Conservation (phyloP, 2,888 invertebrate species). For the Cataglyphis rosenhaueri region DNA sequence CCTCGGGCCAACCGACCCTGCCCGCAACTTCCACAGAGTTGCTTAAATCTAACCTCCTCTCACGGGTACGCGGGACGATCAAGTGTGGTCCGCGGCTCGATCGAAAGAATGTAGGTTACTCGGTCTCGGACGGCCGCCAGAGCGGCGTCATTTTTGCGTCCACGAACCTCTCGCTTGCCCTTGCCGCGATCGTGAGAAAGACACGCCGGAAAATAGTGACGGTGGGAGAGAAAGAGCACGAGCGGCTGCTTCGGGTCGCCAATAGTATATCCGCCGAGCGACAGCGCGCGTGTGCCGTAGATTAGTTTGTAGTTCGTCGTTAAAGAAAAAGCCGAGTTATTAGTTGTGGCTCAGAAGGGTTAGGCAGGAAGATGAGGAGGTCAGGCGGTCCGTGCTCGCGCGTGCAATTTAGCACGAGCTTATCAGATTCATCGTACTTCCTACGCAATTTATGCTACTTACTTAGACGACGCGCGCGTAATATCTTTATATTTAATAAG, state of each 20-base stretch:
- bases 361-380: slow-evolving; percentile 76
- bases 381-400: slow-evolving; percentile 58
- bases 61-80: slow-evolving; percentile 69
- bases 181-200: not conserved
- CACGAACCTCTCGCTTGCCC: not conserved
- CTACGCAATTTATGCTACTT: slow-evolving; percentile 49
- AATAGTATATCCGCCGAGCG: slow-evolving; percentile 72
- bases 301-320: slow-evolving; percentile 79
- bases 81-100: slow-evolving; percentile 73
- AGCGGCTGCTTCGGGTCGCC: slow-evolving; percentile 53
- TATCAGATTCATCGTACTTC: slow-evolving; percentile 43
- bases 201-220: not conserved
- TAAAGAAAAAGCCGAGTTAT: slow-evolving; percentile 81
- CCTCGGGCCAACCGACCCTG: slow-evolving; percentile 82
- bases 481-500: slow-evolving; percentile 42
- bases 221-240: not conserved
- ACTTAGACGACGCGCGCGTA: slow-evolving; percentile 17
- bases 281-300: slow-evolving; percentile 74
- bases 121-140: not conserved
- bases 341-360: slow-evolving; percentile 75
- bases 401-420: slow-evolving; percentile 55
- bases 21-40: slow-evolving; percentile 85
- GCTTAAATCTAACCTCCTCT: slow-evolving; percentile 84
- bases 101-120: slow-evolving; percentile 66
- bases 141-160: slow-evolving; percentile 6